A percentile compares a stretch with the other conserved stretches of the same genome.
Conservation (phyloP, 2,888 invertebrate species). For the Thymelicus lineola region DNA sequence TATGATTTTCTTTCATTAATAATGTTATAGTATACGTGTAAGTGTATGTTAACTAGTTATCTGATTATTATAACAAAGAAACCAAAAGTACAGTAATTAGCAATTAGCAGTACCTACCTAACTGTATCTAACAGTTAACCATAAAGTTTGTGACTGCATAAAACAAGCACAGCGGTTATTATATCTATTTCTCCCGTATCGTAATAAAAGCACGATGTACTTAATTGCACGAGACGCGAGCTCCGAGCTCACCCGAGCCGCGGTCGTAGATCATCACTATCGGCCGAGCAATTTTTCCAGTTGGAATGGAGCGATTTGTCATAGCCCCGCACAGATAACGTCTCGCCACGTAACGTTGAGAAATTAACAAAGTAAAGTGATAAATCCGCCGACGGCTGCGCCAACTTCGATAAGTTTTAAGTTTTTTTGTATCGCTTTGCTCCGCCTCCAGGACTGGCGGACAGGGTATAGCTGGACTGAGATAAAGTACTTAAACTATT, state of each 20-base stretch:
- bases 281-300: conserved; percentile 34
- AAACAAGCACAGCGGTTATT: conserved; percentile 7
- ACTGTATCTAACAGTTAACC: too few relatives aligned
- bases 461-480: background rate
- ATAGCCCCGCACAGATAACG: conserved; percentile 28
- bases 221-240: conserved; percentile 12
- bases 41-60: too few relatives aligned
- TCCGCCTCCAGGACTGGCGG: background rate
- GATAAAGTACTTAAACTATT: conserved; percentile 13
- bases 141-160: background rate
- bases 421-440: conserved; percentile 13
- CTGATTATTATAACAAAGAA: too few relatives aligned
- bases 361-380: conserved; percentile 28
- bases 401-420: conserved; percentile 29
- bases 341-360: conserved; percentile 21
- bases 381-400: conserved; percentile 26
- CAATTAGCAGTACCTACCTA: too few relatives aligned
- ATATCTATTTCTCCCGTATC: conserved; percentile 1
- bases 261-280: conserved; percentile 26
- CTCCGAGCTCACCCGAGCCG: background rate
- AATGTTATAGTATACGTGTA: too few relatives aligned
- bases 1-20: too few relatives aligned
- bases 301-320: conserved; percentile 35
- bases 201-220: conserved; percentile 22
- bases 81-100: too few relatives aligned